Evolutionary conservation across 1,140 invertebrate genomes (phyloP).

Genomic region (Coboldia fuscipes): DNA sequence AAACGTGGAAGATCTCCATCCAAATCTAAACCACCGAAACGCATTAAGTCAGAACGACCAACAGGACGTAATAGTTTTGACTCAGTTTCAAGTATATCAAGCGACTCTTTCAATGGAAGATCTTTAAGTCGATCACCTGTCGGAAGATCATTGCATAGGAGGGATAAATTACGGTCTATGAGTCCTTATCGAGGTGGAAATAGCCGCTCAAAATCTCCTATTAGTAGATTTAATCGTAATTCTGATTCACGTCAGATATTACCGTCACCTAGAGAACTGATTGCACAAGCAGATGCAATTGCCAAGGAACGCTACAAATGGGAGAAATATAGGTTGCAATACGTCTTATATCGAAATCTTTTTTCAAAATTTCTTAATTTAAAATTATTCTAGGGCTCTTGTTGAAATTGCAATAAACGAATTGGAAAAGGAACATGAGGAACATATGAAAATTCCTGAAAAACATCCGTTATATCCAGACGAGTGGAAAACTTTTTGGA

Average conservation of each 20-base stretch:
- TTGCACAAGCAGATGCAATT: slow-evolving; percentile 14
- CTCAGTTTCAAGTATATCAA: too few species aligned
- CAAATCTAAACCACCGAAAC: slow-evolving; percentile 4
- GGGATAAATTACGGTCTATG: too few species aligned
- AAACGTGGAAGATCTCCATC: too few species aligned
- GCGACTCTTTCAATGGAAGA: too few species aligned
- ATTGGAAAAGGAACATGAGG: slow-evolving; percentile 33
- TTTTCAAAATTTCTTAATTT: too few species aligned
- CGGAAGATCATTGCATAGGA: too few species aligned
- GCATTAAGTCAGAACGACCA: slow-evolving; percentile 1
- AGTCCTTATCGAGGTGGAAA: too few species aligned
- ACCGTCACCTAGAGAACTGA: slow-evolving; percentile 17
- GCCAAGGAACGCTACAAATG: slow-evolving; percentile 28
- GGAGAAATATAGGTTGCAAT: slow-evolving; percentile 29
- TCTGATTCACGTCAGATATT: slow-evolving; percentile 5
- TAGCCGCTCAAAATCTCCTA: too few species aligned
- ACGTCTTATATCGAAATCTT: too few species aligned
- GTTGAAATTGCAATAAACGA: slow-evolving; percentile 20
- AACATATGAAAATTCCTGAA: slow-evolving; percentile 62
- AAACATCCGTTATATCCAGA: slow-evolving; percentile 67
- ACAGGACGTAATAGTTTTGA: not conserved
- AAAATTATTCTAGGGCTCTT: slow-evolving; percentile 8
- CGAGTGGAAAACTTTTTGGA: slow-evolving; percentile 76
- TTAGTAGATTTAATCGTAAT: too few species aligned
- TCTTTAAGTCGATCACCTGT: too few species aligned